Base-by-base conservation (phyloP, 2,888 invertebrate genomes). In the Epistrophella euchroma region DNA sequence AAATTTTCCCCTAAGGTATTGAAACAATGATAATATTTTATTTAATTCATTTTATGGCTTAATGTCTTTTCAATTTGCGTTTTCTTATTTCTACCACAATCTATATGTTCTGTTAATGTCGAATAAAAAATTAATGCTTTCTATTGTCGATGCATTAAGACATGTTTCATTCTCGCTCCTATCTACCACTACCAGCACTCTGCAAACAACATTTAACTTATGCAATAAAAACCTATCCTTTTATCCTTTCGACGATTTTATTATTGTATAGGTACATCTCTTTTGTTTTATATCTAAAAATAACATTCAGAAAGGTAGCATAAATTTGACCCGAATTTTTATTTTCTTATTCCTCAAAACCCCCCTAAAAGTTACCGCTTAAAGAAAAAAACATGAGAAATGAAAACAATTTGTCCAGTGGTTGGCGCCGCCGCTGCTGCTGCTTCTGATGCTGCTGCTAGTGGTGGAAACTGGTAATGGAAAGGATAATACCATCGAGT, bases 401-500 rank as follows among this genome's bases (percentile, higher is more conserved):
- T 32, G 28, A 64, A 64, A 64, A 64, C 64, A 64, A 64, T 64
- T 43, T 25, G 43, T 62, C 28, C 64, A 64, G 25, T 62, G n/a
- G 43, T 64, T 45, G 43, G 64, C 62, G n/a, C 62, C n/a, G n/a
- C n/a, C 4, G 13, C 25, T 1, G n/a, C 17, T 17, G 25, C 22
- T 4, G 4, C 4, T 17, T 0, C 58, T 19, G 19, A 11, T 22
- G 15, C 15, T 15, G 25, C 13, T 15, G 25, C 22, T 32, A 4
- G 0, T 58, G 37, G 2, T 58, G 19, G 37, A 15, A 60, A 60
- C 4, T 43, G 40, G 56, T 19, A 66, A 58, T 45, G 40, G 50
- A 66, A 75, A 45, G 47, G 72, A 71, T 66, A 68, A 52, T 40
- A 79, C 66, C 79, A 72, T 28, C 32, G 52, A 40, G 52, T 19